Evolutionary conservation across 2,113 vertebrate species (phyloP), one percentile per base, ranked within the genome.

Genomic region (Asarcornis scutulata): DNA sequence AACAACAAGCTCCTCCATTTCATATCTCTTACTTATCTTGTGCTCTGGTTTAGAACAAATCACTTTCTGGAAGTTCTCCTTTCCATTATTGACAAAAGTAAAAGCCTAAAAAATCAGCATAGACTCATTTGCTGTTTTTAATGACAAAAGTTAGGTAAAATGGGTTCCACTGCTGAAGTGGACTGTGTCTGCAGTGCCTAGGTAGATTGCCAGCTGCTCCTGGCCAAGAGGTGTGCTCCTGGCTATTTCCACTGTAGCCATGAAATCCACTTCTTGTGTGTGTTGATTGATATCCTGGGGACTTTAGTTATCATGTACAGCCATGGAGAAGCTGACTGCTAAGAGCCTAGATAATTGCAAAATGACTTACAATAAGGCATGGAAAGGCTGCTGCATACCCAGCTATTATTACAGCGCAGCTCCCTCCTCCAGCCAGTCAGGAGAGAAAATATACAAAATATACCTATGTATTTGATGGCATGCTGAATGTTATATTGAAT

Each of bases 281-380:
- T 50, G 42, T 48, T 85, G 93, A 72, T 6, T 88, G 90, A 75
- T 91, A 75, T 69, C 82, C 75, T 81, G 64, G 82, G 63, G 72
- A 85, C 60, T 76, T 91, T 64, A 79, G 72, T 36, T 55, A 55
- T 73, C 86, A 90, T 56, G 75, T 80, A 85, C 64, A 80, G 55
- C 64, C 84, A 59, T 81, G 62, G 44, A 74, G 74, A 89, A 92
- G n/a, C 67, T 77, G 18, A 13, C 38, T 78, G 42, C 2, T 4
- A 89, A 91, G 76, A 88, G 69, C 60, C 55, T 52, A 66, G 66
- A 36, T 91, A 93, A 92, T 86, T 92, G 52, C 27, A 88, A 79
- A 90, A 91, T 88, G 0, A 67, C 17, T 91, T 62, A 55, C 46
- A 89, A 36, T 4, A 10, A 75, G 40, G 34, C 52, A 64, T 17